Evolutionary conservation across 2,113 vertebrate species (phyloP), one percentile per base, ranked within the genome.

Genomic region (Gasterosteus nipponicus): DNA sequence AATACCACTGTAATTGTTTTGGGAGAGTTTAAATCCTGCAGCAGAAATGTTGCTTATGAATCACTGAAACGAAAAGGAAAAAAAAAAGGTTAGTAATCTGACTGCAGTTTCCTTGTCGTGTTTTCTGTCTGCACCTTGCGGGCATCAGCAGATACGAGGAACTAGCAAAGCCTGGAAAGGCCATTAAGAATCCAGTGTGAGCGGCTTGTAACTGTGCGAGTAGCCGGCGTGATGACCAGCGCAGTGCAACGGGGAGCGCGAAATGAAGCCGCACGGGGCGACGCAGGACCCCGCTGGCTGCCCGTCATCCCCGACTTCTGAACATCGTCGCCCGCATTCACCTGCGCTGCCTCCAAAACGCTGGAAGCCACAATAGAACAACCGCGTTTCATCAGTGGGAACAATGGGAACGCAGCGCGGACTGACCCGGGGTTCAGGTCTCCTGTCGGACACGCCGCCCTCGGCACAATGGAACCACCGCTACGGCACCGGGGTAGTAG

Each of bases 1-100:
- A 79, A 69, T 69, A 73, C 64, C 53, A 38, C 57, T 26, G 77
- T 74, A 77, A 88, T 82, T 87, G 81, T 77, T 83, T 69, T 57
- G 85, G 53, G 64, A 85, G 60, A 83, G 49, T 70, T 61, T 60
- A 54, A 78, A 73, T 84, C 62, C 70, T 41, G 41, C 71, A 73
- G 61, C 39, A 64, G 70, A 58, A 66, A 82, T 59, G 72, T 84
- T 33, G 64, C 68, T 53, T 74, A 42, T 74, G 75, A 42, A 4
- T 5, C 3, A 46, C 7, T 58, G 56, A 51, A 65, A 42, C 10
- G 11, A 8, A 7, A 19, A 41, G 7, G 1, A 19, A 49, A 19
- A 19, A 18, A 72, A 75, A 57, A 68, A 35, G 2, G 8, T 38
- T 35, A 14, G 5, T 51, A 75, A 29, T 14, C 41, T 57, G 33